These are phyloP conservation scores for Pelmatolapia mariae DNA, from an alignment of 2,113 vertebrate species.

Conservation along the genomic window DNA sequence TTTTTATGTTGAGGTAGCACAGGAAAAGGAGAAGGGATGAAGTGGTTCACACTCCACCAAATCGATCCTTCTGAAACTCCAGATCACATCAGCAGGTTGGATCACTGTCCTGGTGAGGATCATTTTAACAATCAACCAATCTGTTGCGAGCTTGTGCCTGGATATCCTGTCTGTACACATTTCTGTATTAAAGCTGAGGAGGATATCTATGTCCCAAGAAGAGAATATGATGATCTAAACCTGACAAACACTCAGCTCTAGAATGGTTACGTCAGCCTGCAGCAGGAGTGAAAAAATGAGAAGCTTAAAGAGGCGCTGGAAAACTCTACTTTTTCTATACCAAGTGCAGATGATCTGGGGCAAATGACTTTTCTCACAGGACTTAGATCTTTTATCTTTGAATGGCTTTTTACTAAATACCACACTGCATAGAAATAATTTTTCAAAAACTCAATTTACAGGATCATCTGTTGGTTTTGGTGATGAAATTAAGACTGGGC, in stretches of 20 bases:
- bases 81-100: not conserved
- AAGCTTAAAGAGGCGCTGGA: not conserved
- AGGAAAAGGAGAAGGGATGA: not conserved
- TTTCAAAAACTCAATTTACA: too few species aligned
- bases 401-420: too few species aligned
- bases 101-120: too few species aligned
- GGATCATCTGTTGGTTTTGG: too few species aligned
- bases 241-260: not conserved
- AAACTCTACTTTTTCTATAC: not conserved
- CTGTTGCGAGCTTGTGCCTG: not conserved
- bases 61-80: not conserved
- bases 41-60: not conserved
- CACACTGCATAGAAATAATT: too few species aligned
- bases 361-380: too few species aligned
- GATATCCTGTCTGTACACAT: not conserved
- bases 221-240: not conserved
- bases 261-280: not conserved
- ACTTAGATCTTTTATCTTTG: too few species aligned
- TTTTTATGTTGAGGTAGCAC: not conserved
- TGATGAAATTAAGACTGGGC: too few species aligned
- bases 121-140: not conserved
- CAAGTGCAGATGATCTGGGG: not conserved
- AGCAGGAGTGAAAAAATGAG: not conserved
- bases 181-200: not conserved
- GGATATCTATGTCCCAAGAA: not conserved